Evolutionary conservation across 2,797 vertebrate genomes (phyloP).

Genomic region (Ammospiza maritima): DNA sequence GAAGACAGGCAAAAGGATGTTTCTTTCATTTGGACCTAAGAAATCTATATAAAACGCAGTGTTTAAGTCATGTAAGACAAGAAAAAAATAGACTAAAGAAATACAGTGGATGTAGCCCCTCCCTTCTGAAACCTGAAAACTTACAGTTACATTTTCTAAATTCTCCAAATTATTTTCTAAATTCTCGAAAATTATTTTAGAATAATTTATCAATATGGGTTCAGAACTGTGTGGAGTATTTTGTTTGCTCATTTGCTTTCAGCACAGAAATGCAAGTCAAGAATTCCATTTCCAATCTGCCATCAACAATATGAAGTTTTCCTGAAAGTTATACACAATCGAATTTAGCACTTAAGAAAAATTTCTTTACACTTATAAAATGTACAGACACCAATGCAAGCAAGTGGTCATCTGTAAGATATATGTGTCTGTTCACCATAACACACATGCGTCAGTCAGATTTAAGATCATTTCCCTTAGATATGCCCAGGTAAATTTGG

Average conservation of each 20-base stretch:
- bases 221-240: not conserved
- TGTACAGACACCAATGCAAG: not conserved
- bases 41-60: not conserved
- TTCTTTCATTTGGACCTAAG: not conserved
- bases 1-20: not conserved
- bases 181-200: not conserved
- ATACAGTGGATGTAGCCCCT: not conserved
- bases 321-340: not conserved
- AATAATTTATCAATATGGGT: not conserved
- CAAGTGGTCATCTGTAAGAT: not conserved
- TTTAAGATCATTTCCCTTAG: not conserved
- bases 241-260: not conserved
- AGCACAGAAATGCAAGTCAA: not conserved
- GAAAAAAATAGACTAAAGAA: not conserved
- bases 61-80: not conserved
- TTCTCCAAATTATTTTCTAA: not conserved
- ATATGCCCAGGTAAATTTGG: not conserved
- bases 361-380: not conserved
- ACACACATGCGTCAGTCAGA: not conserved
- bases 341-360: not conserved
- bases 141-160: not conserved
- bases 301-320: not conserved
- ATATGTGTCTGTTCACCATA: not conserved
- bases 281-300: not conserved
- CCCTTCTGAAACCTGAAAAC: rapidly evolving